Percentiles rank a stretch among this genome's conserved stretches.
Conservation (phyloP, 2,888 invertebrate genomes). For the Spodoptera littoralis region DNA sequence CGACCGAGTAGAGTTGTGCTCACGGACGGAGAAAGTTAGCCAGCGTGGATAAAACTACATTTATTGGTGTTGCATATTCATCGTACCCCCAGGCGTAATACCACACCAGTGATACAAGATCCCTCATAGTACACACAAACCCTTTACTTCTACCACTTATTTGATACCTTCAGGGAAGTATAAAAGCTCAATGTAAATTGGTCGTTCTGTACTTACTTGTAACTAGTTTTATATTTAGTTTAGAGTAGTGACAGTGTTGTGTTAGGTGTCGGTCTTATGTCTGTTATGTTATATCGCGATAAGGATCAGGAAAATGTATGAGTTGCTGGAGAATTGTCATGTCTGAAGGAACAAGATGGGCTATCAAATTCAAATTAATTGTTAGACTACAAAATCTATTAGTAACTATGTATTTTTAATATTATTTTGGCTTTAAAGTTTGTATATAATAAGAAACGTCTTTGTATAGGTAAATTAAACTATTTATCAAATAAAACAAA, state of each 20-base stretch:
- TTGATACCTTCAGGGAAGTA: slow-evolving; percentile 34
- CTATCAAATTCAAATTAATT: too few species aligned
- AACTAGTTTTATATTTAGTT: slow-evolving; percentile 81
- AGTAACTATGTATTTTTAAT: too few species aligned
- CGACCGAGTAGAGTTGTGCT: slow-evolving; percentile 59
- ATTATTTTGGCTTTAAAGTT: too few species aligned
- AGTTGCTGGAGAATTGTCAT: slow-evolving; percentile 16
- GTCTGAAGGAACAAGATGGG: not conserved
- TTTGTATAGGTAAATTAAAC: too few species aligned
- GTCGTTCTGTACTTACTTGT: slow-evolving; percentile 66
- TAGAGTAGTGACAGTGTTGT: slow-evolving; percentile 73
- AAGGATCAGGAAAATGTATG: slow-evolving; percentile 31
- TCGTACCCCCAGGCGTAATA: slow-evolving; percentile 75
- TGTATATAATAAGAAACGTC: too few species aligned
- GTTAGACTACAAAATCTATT: not conserved
- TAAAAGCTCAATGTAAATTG: slow-evolving; percentile 56
- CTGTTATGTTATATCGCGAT: slow-evolving; percentile 41
- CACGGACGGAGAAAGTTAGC: slow-evolving; percentile 80
- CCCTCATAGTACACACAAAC: slow-evolving; percentile 40
- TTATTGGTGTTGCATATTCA: slow-evolving; percentile 88
- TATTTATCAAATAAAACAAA: too few species aligned
- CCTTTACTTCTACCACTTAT: slow-evolving; percentile 10
- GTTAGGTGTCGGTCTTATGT: slow-evolving; percentile 58
- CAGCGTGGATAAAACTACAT: slow-evolving; percentile 82
- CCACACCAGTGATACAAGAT: slow-evolving; percentile 62